phyloP scores from a whole-genome alignment of 1,140 invertebrate genomes.

The Euura lappo region DNA sequence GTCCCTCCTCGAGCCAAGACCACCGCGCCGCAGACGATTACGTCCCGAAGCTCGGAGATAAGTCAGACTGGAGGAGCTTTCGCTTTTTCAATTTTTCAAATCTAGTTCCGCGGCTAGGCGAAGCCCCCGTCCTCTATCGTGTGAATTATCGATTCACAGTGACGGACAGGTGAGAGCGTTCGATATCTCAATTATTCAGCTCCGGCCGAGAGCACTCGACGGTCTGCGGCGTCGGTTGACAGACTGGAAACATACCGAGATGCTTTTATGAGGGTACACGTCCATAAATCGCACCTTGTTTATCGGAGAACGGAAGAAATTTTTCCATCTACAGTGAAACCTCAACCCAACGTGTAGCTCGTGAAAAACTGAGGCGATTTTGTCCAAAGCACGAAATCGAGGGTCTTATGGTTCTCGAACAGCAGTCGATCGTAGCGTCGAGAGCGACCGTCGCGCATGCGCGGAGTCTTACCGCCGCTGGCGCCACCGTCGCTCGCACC shows the following conservation, averaged over 20 bases:
- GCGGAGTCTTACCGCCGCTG: too few relatives aligned
- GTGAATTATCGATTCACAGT: background rate
- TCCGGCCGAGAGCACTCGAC: background rate
- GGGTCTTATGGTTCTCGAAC: too few relatives aligned
- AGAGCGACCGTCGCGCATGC: too few relatives aligned
- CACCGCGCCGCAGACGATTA: slow-evolving; percentile 1
- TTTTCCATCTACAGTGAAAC: slow-evolving; percentile 46
- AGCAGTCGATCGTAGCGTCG: too few relatives aligned
- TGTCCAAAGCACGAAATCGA: background rate
- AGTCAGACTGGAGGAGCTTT: background rate
- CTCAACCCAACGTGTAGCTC: slow-evolving; percentile 14
- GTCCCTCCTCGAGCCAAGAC: background rate
- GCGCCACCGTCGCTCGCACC: too few relatives aligned
- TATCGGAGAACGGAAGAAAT: slow-evolving; percentile 29
- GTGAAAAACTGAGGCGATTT: background rate
- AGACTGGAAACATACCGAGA: slow-evolving; percentile 44
- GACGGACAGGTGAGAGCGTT: background rate
- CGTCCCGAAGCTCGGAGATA: background rate
- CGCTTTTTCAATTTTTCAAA: too few relatives aligned
- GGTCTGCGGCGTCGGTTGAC: slow-evolving; percentile 24
- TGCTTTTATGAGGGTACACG: slow-evolving; percentile 42
- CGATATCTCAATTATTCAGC: slow-evolving; percentile 5
- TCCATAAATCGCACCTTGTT: slow-evolving; percentile 42
- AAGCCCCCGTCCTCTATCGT: background rate
- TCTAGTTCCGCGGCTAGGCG: too few relatives aligned